These are phyloP conservation scores for Hermaeophaga mercurialis DNA, from an alignment of 2,888 invertebrate genomes.

Conservation along the genomic window DNA sequence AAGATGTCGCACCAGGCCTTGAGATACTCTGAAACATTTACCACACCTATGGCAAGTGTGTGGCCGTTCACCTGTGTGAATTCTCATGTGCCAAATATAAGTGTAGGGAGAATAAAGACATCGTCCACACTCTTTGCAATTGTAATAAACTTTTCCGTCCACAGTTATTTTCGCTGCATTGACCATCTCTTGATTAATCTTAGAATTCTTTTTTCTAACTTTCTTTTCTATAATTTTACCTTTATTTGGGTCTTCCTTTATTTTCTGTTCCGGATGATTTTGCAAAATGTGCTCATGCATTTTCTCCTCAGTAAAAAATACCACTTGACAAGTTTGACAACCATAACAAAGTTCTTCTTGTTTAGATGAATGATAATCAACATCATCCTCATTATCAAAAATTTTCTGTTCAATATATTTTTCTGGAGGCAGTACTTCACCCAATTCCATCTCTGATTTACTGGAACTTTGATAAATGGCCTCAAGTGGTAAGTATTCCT, in stretches of 20 bases:
- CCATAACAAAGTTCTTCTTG: conserved; percentile 35
- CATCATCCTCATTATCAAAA: conserved; percentile 19
- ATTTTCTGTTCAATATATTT: conserved; percentile 3
- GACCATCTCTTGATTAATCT: conserved; percentile 57
- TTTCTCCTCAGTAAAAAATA: conserved; percentile 45
- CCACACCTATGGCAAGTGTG: conserved; percentile 71
- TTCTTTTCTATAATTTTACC: conserved; percentile 31
- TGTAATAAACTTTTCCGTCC: conserved; percentile 63
- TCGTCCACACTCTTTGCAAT: conserved; percentile 65
- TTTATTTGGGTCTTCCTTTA: conserved; percentile 16
- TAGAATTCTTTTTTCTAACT: conserved; percentile 43
- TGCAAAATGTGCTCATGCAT: conserved; percentile 45
- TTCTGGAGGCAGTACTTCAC: neutral
- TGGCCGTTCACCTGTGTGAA: conserved; percentile 70
- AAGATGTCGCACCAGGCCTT: conserved; percentile 66
- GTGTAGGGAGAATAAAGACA: conserved; percentile 67
- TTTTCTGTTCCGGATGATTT: conserved; percentile 42
- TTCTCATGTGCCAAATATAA: conserved; percentile 66
- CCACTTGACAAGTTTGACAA: conserved; percentile 48
- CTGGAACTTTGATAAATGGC: conserved; percentile 5
- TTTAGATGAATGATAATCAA: conserved; percentile 12
- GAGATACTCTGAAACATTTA: conserved; percentile 69
- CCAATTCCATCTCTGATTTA: conserved; percentile 6
- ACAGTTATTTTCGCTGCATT: conserved; percentile 55
- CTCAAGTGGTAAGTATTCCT: conserved; percentile 15